Percentiles rank a stretch among this genome's conserved stretches.
Evolutionary conservation across 2,888 invertebrate species (phyloP).

Genomic region (Merodon equestris): DNA sequence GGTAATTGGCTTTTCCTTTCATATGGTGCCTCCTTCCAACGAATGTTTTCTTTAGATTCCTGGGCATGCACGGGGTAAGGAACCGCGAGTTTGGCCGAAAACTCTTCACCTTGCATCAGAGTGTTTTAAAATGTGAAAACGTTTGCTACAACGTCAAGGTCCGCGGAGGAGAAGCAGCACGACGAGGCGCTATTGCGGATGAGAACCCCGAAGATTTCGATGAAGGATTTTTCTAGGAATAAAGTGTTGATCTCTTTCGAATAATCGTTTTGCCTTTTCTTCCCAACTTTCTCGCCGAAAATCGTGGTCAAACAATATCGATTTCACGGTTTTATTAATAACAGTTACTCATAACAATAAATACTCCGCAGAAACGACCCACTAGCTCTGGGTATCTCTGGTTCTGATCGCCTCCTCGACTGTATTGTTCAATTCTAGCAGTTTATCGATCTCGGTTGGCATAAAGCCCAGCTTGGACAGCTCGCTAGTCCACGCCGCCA

Average conservation of each 20-base stretch:
- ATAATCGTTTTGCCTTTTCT: not conserved
- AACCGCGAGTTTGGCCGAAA: constrained; percentile 86
- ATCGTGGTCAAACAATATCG: too few relatives aligned
- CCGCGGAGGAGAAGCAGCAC: constrained; percentile 86
- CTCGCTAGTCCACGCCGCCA: constrained; percentile 85
- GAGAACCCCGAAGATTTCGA: constrained; percentile 79
- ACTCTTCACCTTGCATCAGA: constrained; percentile 85
- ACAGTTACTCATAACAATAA: constrained; percentile 21
- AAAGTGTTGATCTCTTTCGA: constrained; percentile 46
- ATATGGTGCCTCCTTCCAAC: constrained; percentile 66
- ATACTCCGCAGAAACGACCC: too few relatives aligned
- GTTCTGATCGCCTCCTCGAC: constrained; percentile 82
- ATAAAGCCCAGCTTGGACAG: constrained; percentile 81
- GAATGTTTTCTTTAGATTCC: constrained; percentile 75
- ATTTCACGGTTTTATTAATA: constrained; percentile 2
- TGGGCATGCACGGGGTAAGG: constrained; percentile 79
- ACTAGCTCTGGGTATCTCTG: constrained; percentile 71
- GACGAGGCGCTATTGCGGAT: constrained; percentile 79
- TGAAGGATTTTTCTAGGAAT: constrained; percentile 78
- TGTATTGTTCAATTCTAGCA: constrained; percentile 82
- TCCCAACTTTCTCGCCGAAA: constrained; percentile 41
- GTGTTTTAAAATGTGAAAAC: constrained; percentile 89
- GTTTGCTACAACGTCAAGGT: constrained; percentile 90
- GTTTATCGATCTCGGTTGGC: constrained; percentile 81
- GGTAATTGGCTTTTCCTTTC: constrained; percentile 71